Conservation (phyloP, 2,888 invertebrate species). For the Lypha dubia region DNA sequence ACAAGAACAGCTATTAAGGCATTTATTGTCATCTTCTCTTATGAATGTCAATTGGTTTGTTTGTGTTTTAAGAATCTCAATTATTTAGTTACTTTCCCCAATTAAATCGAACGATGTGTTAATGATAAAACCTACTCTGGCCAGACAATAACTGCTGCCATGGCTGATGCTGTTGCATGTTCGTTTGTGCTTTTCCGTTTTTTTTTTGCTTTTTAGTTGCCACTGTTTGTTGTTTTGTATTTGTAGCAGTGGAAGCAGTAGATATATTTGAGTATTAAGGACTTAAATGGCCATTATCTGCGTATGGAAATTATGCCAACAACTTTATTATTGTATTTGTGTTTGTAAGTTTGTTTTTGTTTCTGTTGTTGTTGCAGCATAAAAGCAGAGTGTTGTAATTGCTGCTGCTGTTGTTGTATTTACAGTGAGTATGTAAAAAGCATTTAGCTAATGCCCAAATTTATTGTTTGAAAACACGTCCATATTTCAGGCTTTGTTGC, state of each 20-base stretch:
- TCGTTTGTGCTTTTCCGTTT: slow-evolving; percentile 3
- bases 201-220: not conserved
- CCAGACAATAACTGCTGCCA: not conserved
- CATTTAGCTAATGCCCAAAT: slow-evolving; percentile 75
- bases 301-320: slow-evolving; percentile 68
- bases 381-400: slow-evolving; percentile 23
- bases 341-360: slow-evolving; percentile 33
- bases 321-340: slow-evolving; percentile 40
- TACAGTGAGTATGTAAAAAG: slow-evolving; percentile 63
- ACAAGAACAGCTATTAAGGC: not conserved
- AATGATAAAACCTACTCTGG: slow-evolving; percentile 37
- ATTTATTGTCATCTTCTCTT: not conserved
- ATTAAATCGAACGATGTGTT: slow-evolving; percentile 35
- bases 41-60: slow-evolving; percentile 43
- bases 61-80: slow-evolving; percentile 39
- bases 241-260: not conserved
- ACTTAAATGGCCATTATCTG: slow-evolving; percentile 68
- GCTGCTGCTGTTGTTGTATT: slow-evolving; percentile 8
- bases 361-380: slow-evolving; percentile 14
- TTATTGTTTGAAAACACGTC: slow-evolving; percentile 76
- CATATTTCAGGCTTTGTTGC: slow-evolving; percentile 75
- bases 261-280: slow-evolving; percentile 53
- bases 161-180: not conserved
- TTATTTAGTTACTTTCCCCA: slow-evolving; percentile 30
- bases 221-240: slow-evolving; percentile 63